A percentile compares a stretch with the other conserved stretches of the same genome.
Evolutionary conservation across 2,113 vertebrate genomes (phyloP).

Genomic region (Aptenodytes patagonicus): DNA sequence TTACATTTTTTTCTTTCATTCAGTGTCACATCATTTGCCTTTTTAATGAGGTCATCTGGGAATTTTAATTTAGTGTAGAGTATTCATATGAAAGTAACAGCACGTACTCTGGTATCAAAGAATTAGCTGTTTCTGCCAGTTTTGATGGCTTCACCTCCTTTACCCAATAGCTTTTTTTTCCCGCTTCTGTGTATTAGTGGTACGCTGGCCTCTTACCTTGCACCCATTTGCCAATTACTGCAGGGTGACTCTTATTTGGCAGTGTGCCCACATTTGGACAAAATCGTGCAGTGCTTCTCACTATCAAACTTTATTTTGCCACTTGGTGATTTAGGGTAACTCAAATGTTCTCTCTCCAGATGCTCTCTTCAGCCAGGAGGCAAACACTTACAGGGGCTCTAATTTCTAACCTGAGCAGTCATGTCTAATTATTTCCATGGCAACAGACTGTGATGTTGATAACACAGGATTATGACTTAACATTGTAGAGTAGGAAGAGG

Average conservation of each 20-base stretch:
- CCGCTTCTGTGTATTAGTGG: neutral
- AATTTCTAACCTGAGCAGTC: constrained; percentile 45
- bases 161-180: neutral
- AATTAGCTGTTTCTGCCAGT: neutral
- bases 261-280: neutral
- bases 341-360: constrained; percentile 6
- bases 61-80: neutral
- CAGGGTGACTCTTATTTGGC: neutral
- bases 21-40: neutral
- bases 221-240: neutral
- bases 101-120: neutral
- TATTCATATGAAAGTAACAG: neutral
- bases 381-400: constrained; percentile 14
- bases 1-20: neutral
- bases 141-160: neutral
- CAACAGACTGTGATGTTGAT: constrained; percentile 29
- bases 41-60: neutral
- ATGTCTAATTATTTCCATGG: constrained; percentile 55
- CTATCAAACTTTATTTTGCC: neutral
- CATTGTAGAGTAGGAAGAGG: neutral
- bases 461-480: constrained; percentile 33
- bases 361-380: neutral
- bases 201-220: neutral
- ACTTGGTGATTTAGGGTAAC: neutral
- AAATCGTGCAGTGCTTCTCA: neutral